phyloP scores from a whole-genome alignment of 2,113 vertebrate species.

The Epinephelus lanceolatus region DNA sequence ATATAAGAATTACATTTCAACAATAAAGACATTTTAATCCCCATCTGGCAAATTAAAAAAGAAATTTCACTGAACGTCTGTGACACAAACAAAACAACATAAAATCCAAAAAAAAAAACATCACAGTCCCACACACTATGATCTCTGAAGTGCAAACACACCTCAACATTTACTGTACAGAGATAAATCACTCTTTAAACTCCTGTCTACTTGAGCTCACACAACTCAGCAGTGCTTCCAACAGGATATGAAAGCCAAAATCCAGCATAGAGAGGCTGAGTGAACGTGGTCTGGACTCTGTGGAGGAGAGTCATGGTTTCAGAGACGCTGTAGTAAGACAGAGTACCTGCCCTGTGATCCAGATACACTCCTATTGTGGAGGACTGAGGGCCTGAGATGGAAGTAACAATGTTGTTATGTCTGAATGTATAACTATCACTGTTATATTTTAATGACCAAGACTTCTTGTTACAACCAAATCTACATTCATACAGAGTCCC shows the following conservation, averaged over 20 bases:
- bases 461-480: background rate
- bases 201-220: conserved; percentile 6
- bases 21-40: too few species aligned
- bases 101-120: too few species aligned
- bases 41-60: too few species aligned
- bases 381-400: conserved; percentile 17
- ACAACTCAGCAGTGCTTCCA: conserved; percentile 5
- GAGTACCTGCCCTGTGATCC: conserved; percentile 14
- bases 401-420: rapidly evolving
- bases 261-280: conserved; percentile 36
- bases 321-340: conserved; percentile 13
- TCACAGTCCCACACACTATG: background rate
- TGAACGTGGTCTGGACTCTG: conserved; percentile 39
- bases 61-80: background rate
- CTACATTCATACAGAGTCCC: conserved; percentile 7
- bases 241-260: background rate
- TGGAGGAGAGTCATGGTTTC: conserved; percentile 33
- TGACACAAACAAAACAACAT: too few species aligned
- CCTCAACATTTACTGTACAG: background rate
- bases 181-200: background rate
- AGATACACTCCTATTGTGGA: conserved; percentile 32
- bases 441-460: background rate
- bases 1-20: too few species aligned
- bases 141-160: conserved; percentile 1
- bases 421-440: background rate